Conservation (phyloP, 2,797 vertebrate species). For the Artibeus lituratus region DNA sequence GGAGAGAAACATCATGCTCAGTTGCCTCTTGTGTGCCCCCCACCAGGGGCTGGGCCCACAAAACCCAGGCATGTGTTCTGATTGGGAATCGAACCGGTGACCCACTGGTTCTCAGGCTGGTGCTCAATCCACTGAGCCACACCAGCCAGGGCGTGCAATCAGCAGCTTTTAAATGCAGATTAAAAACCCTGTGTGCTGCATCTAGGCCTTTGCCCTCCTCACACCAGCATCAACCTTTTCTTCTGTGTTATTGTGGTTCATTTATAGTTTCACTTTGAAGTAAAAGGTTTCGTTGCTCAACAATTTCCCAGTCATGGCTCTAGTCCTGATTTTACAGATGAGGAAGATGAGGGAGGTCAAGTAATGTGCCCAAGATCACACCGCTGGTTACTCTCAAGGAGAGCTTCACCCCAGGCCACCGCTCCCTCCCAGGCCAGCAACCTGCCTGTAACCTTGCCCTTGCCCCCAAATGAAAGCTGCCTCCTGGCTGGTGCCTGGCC, state of each 20-base stretch:
- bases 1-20: no score
- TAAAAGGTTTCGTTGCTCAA: neutral
- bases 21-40: no score
- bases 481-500: neutral
- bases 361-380: neutral
- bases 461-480: neutral
- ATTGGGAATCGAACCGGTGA: no score
- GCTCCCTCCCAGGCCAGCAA: neutral
- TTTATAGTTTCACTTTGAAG: neutral
- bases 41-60: no score
- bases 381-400: neutral
- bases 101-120: no score
- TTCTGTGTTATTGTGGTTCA: neutral
- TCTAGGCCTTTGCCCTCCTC: neutral
- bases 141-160: neutral
- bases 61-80: no score
- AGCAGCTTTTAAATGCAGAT: neutral
- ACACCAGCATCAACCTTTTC: neutral
- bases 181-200: neutral
- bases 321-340: neutral
- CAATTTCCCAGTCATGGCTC: neutral
- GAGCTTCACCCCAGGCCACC: neutral
- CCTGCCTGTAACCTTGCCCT: neutral
- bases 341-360: neutral
- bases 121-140: no score